Base-by-base conservation (phyloP, 2,888 invertebrate genomes). In the Leptothorax acervorum region DNA sequence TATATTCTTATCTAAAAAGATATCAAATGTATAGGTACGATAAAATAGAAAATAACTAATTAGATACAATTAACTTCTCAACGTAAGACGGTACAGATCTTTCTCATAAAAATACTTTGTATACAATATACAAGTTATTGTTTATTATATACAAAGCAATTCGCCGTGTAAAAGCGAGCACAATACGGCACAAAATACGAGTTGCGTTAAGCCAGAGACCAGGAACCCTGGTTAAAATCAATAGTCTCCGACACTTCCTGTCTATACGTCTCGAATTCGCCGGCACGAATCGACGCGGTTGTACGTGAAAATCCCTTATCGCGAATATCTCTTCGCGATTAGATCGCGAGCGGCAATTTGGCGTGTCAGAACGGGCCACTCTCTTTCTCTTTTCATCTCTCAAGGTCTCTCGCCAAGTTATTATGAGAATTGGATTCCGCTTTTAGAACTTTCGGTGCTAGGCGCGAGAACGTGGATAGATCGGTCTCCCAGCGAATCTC, bases 161-260 rank as follows among this genome's bases (percentile, higher is more conserved):
- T 31, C n/a, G 45, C 31, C 18, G 53, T 6, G 15, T 12, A 62
- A 35, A 60, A 28, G 15, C 75, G 23, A 28, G 8, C 2, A n/a
- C 31, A 51, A 63, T 73, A 63, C 1, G n/a, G 15, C 39, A 23
- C 35, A 45, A 55, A 82, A 76, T 66, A 55, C 57, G 63, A 35
- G 39, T 48, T 42, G 82, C 48, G 62, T 63, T 42, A 65, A 62
- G 53, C 35, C 35, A 35, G 35, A 65, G 55, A 60, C 45, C 48
- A 73, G 84, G 82, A 76, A n/a, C 57, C 71, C 83, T 85, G 85
- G 68, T 57, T 70, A 84, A 88, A 85, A 88, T 88, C 88, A 83
- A 88, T 88, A 86, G 68, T 65, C 35, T 42, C 65, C 55, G n/a
- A 57, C 84, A 82, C 71, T 83, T 89, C 79, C 82, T 66, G 70